Base-by-base conservation (phyloP, 2,888 invertebrate genomes). In the Cheilosia impressa region DNA sequence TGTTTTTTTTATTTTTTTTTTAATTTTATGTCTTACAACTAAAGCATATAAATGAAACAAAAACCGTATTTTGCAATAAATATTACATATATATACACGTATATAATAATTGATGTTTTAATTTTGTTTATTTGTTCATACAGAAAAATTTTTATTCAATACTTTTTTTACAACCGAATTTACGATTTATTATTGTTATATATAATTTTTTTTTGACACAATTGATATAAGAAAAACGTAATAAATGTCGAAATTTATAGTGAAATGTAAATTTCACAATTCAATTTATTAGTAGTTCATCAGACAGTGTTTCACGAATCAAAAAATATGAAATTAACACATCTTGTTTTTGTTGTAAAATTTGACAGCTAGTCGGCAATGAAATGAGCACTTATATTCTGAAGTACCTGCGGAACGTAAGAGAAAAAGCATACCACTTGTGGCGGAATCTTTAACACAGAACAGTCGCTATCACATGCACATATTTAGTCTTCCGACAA, bases 101-200 rank as follows among this genome's bases (percentile, higher is more conserved):
- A 71, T 41, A 60, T 76, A 85, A 52, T 52, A 52, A 81, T 77
- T 81, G 65, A 81, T 55, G 50, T 66, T 79, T 27, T 15, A 52
- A 24, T 58, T 50, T 50, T n/a, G 17, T 17, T 50, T 9, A 31
- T 27, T 60, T 53, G 19, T 65, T 53, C 52, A 69, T 79, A 52
- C 71, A 71, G 58, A 65, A 62, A 55, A 50, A 76, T 53, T 80
- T 38, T 43, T 85, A 76, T 62, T 68, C 63, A 72, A 68, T 72
- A 66, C 58, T 81, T 77, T 13, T 38, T 81, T 77, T 85, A 85
- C 85, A 85, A 85, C 85, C 85, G 72, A 71, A 81, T 81, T 80
- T 72, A 81, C 66, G 72, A 81, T 71, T 77, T 53, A 85, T 85
- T 85, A 85, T 81, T 85, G 72, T 81, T 63, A 31, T 22, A 22